Percentiles rank a stretch among this genome's conserved stretches.
Conservation (phyloP, 2,888 invertebrate genomes). For the Conistra vaccinii region DNA sequence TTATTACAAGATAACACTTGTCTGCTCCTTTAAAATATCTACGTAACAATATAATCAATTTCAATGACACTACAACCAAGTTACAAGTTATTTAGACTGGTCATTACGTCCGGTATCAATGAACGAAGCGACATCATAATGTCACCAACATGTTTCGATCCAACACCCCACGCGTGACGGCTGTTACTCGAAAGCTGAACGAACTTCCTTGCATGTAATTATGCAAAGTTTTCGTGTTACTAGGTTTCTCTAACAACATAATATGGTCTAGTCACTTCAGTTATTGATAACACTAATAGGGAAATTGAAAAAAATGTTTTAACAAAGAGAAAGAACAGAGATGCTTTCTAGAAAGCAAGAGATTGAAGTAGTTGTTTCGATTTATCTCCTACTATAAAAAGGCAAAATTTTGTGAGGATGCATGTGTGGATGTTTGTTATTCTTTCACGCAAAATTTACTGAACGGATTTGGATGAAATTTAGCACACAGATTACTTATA, state of each 20-base stretch:
- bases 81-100: neutral
- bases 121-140: constrained; percentile 9
- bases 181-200: neutral
- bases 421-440: too few species aligned
- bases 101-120: constrained; percentile 20
- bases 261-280: neutral
- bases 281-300: neutral
- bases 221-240: neutral
- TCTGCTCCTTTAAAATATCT: neutral
- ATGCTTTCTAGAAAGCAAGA: neutral
- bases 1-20: neutral
- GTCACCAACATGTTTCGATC: neutral
- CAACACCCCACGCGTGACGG: constrained; percentile 35
- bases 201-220: constrained; percentile 12
- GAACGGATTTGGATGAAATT: too few species aligned
- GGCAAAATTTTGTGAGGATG: too few species aligned
- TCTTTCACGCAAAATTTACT: too few species aligned
- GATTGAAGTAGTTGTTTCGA: neutral
- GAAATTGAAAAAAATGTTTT: neutral
- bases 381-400: too few species aligned
- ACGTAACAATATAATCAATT: neutral
- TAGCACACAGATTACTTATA: too few species aligned
- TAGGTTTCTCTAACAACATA: neutral
- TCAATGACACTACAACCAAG: neutral
- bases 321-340: neutral